These are phyloP conservation scores for Drosophila ogumai DNA, from an alignment of 1,140 invertebrate genomes.

Conservation along the genomic window DNA sequence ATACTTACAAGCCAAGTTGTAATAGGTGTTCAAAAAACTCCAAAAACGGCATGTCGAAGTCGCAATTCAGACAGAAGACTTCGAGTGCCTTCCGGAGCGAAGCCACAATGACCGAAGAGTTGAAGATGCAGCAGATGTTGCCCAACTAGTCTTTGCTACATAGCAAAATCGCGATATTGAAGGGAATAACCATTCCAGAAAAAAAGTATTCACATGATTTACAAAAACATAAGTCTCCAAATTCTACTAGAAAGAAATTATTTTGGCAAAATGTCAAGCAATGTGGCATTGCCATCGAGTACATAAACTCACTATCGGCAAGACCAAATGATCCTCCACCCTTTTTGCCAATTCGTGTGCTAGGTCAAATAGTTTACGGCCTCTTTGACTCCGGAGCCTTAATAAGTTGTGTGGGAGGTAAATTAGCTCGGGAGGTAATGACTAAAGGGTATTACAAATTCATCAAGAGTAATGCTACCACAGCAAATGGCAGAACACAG, in stretches of 20 bases:
- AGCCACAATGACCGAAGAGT: slow-evolving; percentile 4
- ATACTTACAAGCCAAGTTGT: slow-evolving; percentile 5
- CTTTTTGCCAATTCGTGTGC: too few species aligned
- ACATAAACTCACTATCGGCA: too few species aligned
- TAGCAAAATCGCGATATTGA: slow-evolving; percentile 7
- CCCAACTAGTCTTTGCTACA: slow-evolving; percentile 1
- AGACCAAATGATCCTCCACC: too few species aligned
- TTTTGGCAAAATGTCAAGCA: not conserved
- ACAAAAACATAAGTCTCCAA: too few species aligned
- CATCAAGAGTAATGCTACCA: not conserved
- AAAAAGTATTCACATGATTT: too few species aligned
- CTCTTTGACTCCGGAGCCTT: not conserved
- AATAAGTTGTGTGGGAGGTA: not conserved
- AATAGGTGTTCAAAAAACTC: not conserved
- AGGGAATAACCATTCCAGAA: too few species aligned
- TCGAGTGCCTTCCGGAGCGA: not conserved
- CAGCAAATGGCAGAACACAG: not conserved
- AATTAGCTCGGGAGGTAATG: too few species aligned
- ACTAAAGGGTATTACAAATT: too few species aligned
- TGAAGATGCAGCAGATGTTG: not conserved
- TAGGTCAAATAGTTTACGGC: not conserved
- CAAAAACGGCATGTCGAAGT: not conserved
- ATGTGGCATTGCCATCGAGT: too few species aligned
- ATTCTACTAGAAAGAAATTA: too few species aligned
- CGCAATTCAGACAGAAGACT: not conserved